phyloP scores from a whole-genome alignment of 53 echinoderm and acorn worm species.

The Mesocentrotus franciscanus region DNA sequence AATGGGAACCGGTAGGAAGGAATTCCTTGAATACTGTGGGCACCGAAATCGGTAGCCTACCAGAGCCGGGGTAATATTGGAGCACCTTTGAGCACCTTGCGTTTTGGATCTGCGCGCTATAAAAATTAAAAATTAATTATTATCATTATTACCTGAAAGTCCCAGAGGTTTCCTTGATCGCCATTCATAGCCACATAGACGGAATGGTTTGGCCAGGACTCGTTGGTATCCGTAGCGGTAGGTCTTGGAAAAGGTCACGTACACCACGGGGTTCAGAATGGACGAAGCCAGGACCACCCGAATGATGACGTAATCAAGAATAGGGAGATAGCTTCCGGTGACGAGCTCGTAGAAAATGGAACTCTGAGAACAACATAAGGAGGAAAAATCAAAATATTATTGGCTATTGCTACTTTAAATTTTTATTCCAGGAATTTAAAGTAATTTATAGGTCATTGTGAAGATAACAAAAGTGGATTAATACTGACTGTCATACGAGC shows the following conservation, averaged over 20 bases:
- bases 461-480: no score
- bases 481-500: no score
- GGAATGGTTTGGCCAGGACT: slow-evolving; percentile 69
- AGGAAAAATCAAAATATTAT: not conserved
- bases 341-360: slow-evolving; percentile 73
- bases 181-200: slow-evolving; percentile 67
- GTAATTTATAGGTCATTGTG: not conserved
- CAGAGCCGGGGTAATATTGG: no score
- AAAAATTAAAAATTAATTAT: not conserved
- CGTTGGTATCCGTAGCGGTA: slow-evolving; percentile 80
- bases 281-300: slow-evolving; percentile 77
- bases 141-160: slow-evolving; percentile 71
- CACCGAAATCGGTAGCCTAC: no score
- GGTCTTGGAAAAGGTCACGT: slow-evolving; percentile 73
- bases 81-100: no score
- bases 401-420: not conserved
- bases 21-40: no score
- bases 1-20: no score
- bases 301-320: slow-evolving; percentile 75
- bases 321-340: slow-evolving; percentile 46
- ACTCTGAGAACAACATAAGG: slow-evolving; percentile 43
- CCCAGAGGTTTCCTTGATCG: slow-evolving; percentile 76
- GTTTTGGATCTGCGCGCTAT: no score
- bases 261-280: slow-evolving; percentile 81
- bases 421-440: not conserved